phyloP scores from a whole-genome alignment of 2,113 vertebrate species.

The Lycocorax pyrrhopterus region DNA sequence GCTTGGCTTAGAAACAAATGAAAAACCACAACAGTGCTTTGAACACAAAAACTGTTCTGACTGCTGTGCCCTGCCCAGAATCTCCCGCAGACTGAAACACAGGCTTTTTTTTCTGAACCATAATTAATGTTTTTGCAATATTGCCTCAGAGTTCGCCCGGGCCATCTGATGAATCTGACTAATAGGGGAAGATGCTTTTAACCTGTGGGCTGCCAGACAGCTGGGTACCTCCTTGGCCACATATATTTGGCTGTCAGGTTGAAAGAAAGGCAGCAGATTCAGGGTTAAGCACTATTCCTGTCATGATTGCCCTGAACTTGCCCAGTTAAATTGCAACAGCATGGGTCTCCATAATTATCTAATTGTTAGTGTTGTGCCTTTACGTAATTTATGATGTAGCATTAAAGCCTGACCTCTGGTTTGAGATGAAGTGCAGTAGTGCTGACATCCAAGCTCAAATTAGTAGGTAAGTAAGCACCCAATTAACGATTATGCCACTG shows the following conservation, averaged over 20 bases:
- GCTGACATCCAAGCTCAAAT: slow-evolving; percentile 79
- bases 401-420: slow-evolving; percentile 77
- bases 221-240: background rate
- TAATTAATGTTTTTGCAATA: slow-evolving; percentile 64
- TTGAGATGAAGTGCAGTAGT: slow-evolving; percentile 69
- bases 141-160: slow-evolving; percentile 29
- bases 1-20: background rate
- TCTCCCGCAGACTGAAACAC: slow-evolving; percentile 24
- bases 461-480: slow-evolving; percentile 81
- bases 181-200: slow-evolving; percentile 55
- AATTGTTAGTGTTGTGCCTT: slow-evolving; percentile 79
- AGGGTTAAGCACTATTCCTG: slow-evolving; percentile 72
- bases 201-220: slow-evolving; percentile 47
- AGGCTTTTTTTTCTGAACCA: slow-evolving; percentile 35
- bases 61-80: background rate
- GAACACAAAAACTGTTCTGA: background rate
- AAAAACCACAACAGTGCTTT: background rate
- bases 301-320: slow-evolving; percentile 74
- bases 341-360: slow-evolving; percentile 78
- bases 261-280: slow-evolving; percentile 54
- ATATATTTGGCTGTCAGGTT: slow-evolving; percentile 12
- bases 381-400: slow-evolving; percentile 78
- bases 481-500: slow-evolving; percentile 74
- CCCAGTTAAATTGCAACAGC: slow-evolving; percentile 77
- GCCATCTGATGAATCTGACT: slow-evolving; percentile 54